phyloP scores from a whole-genome alignment of 2,888 invertebrate genomes.

The Cephus nigrinus region DNA sequence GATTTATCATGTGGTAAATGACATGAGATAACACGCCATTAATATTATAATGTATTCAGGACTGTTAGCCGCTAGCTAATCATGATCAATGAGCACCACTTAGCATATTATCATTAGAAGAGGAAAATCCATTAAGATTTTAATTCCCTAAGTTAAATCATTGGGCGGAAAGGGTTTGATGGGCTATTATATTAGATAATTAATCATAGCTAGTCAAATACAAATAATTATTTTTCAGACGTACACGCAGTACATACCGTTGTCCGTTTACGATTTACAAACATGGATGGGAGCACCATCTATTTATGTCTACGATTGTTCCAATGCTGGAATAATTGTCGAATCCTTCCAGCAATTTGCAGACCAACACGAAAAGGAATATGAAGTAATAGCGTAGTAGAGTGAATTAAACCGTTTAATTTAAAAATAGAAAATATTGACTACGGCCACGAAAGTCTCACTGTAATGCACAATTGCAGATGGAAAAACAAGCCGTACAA shows the following conservation, averaged over 20 bases:
- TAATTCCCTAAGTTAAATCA: neutral
- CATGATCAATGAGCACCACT: neutral
- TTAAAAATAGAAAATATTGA: neutral
- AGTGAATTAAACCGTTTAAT: neutral
- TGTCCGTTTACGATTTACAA: constrained; percentile 98
- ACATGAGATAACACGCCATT: neutral
- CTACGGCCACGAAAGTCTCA: constrained; percentile 1
- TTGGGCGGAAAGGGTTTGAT: neutral
- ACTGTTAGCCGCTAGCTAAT: neutral
- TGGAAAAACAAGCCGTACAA: constrained; percentile 58
- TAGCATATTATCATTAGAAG: neutral
- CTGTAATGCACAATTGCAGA: constrained; percentile 31
- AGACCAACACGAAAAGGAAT: constrained; percentile 88
- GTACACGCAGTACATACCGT: constrained; percentile 98
- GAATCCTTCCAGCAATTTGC: constrained; percentile 91
- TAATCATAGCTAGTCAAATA: neutral
- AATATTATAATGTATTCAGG: neutral
- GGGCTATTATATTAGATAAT: neutral
- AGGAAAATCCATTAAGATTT: neutral
- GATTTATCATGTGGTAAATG: neutral
- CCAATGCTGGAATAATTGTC: constrained; percentile 96
- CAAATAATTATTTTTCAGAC: constrained; percentile 70
- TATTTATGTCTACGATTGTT: constrained; percentile 99
- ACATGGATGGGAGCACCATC: constrained; percentile 99
- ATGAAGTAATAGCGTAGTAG: constrained; percentile 68